Conservation (phyloP, 2,113 vertebrate genomes). For the Callocephalon fimbriatum region DNA sequence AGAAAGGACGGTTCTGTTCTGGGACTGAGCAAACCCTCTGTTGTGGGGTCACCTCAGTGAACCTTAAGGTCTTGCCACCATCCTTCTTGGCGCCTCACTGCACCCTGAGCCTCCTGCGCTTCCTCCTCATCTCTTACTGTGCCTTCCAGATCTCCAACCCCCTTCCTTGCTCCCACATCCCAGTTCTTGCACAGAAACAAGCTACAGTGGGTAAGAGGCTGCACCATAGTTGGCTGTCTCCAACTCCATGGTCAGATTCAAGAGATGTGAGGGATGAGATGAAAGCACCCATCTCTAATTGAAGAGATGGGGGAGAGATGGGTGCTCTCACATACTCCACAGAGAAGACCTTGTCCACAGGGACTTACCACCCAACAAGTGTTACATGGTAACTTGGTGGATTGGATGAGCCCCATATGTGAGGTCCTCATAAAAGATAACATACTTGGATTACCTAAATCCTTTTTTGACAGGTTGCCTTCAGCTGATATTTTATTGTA, state of each 20-base stretch:
- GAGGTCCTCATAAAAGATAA: background rate
- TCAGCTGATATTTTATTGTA: background rate
- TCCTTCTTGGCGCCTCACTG: background rate
- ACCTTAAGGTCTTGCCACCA: background rate
- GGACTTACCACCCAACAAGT: background rate
- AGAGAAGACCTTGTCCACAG: background rate
- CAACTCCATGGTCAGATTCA: background rate
- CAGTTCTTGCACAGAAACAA: background rate
- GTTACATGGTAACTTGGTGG: background rate
- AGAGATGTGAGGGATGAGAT: background rate
- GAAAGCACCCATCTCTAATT: background rate
- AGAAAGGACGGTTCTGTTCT: background rate
- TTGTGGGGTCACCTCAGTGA: background rate
- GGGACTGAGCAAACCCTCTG: background rate
- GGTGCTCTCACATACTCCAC: background rate
- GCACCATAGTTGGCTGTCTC: background rate
- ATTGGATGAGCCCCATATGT: background rate
- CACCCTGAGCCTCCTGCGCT: background rate
- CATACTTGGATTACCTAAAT: background rate
- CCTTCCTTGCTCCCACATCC: background rate
- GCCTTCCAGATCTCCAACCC: background rate
- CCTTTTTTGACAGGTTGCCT: background rate
- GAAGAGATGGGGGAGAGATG: background rate
- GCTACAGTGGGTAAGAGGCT: background rate
- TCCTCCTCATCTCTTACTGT: background rate